Conservation (phyloP, 2,888 invertebrate species). For the Lottia gigantea region DNA sequence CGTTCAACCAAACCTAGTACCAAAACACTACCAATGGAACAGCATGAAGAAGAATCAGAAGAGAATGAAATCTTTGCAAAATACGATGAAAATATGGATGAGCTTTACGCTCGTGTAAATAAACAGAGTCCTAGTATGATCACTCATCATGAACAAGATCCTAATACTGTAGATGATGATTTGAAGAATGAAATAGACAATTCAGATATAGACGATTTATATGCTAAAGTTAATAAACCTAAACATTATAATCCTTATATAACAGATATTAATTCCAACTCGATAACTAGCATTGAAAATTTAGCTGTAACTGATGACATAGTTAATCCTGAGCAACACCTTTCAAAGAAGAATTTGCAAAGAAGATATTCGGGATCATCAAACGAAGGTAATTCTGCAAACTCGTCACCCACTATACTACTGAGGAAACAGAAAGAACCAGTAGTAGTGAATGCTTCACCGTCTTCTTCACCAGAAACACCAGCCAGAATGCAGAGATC, state of each 20-base stretch:
- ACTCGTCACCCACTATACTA: not conserved
- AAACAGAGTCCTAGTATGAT: constrained; percentile 1
- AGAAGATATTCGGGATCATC: not conserved
- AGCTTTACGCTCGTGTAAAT: constrained; percentile 11
- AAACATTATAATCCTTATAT: constrained; percentile 20
- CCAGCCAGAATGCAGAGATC: not conserved
- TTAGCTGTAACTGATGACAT: constrained; percentile 19
- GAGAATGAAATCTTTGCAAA: constrained; percentile 19
- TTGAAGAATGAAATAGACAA: constrained; percentile 7
- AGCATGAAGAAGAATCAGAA: constrained; percentile 21
- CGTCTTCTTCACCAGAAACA: not conserved
- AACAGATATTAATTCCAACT: constrained; percentile 39
- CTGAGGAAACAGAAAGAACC: not conserved
- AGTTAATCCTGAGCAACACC: not conserved
- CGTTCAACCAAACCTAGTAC: not conserved
- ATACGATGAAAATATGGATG: not conserved
- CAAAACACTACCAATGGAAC: not conserved
- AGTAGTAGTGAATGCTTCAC: not conserved
- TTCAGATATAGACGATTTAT: constrained; percentile 22
- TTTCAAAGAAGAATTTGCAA: not conserved
- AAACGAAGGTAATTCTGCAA: not conserved
- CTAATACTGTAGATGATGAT: not conserved
- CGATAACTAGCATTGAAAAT: constrained; percentile 40
- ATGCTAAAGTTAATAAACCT: constrained; percentile 31
- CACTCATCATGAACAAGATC: not conserved